Conservation (phyloP, 2,888 invertebrate species). For the Epinotia nisella region DNA sequence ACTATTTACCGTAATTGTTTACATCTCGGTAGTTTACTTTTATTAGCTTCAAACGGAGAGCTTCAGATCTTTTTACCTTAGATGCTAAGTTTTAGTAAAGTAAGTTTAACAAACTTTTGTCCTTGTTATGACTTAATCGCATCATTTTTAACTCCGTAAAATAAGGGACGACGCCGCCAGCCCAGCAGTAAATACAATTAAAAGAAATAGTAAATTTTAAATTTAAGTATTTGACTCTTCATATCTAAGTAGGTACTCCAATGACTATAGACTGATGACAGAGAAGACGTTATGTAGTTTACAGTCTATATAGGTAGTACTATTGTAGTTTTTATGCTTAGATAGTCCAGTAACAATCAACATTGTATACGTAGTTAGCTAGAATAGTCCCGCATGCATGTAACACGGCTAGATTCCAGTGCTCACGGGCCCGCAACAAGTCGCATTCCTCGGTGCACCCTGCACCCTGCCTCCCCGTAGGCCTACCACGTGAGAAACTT, state of each 20-base stretch:
- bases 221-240: too few species aligned
- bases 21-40: conserved; percentile 13
- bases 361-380: not conserved
- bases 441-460: conserved; percentile 46
- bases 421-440: conserved; percentile 67
- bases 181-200: too few species aligned
- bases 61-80: not conserved
- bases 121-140: not conserved
- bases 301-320: too few species aligned
- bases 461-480: conserved; percentile 24
- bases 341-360: not conserved
- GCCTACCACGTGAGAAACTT: conserved; percentile 32
- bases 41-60: not conserved
- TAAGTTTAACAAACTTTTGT: not conserved
- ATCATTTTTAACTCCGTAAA: not conserved
- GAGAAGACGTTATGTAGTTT: too few species aligned
- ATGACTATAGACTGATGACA: too few species aligned
- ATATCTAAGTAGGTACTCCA: too few species aligned
- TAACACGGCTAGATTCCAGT: not conserved
- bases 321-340: not conserved
- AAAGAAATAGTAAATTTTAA: too few species aligned
- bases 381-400: not conserved
- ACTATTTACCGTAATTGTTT: conserved; percentile 34
- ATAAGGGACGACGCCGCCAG: not conserved
- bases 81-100: not conserved